Percentiles rank a stretch among this genome's conserved stretches.
Conservation (phyloP, 2,113 vertebrate genomes). For the Erythrocercus mccallii region DNA sequence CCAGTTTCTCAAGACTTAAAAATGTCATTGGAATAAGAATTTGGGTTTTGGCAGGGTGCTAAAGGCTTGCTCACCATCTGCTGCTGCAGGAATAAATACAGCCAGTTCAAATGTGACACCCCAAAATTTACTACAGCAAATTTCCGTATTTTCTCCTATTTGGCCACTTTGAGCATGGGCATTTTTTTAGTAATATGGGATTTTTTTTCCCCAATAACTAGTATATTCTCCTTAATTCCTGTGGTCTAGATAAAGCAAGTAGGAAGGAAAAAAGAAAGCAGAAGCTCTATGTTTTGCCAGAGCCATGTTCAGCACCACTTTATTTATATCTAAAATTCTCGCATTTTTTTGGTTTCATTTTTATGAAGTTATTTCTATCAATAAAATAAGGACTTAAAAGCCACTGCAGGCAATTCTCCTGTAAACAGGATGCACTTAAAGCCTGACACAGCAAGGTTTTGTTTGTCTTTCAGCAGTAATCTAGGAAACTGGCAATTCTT, state of each 20-base stretch:
- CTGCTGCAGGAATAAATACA: background rate
- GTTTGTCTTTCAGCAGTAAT: background rate
- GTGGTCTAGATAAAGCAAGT: background rate
- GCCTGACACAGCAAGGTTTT: background rate
- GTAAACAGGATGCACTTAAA: constrained; percentile 5
- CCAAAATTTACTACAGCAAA: background rate
- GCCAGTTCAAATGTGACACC: background rate
- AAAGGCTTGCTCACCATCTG: background rate
- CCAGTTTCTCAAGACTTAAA: constrained; percentile 11
- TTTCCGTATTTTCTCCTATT: background rate
- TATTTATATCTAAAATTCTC: background rate
- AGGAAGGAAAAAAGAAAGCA: background rate
- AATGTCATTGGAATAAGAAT: background rate
- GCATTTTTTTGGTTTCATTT: background rate
- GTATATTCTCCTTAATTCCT: background rate
- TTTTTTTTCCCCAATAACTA: background rate
- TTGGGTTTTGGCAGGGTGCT: background rate
- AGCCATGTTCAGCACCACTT: background rate
- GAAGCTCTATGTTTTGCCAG: background rate
- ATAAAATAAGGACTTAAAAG: background rate
- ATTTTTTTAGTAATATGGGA: background rate
- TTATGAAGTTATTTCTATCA: background rate
- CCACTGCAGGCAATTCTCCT: background rate
- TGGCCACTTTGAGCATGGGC: background rate
- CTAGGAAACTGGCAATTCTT: background rate